A percentile compares a stretch with the other conserved stretches of the same genome.
Conservation (phyloP, 2,888 invertebrate genomes). For the Oeneis ivallda region DNA sequence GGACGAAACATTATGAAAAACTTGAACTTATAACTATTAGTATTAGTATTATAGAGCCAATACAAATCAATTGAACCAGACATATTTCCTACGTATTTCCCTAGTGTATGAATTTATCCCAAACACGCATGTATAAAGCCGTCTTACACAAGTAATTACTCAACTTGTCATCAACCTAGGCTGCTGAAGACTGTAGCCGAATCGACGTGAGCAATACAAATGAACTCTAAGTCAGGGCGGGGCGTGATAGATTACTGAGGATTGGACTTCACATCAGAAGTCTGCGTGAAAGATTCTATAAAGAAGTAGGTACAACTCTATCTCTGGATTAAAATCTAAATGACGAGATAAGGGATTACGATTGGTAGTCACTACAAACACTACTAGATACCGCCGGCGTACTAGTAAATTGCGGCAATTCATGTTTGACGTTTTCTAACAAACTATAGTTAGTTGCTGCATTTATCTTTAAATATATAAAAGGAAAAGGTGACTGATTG, state of each 20-base stretch:
- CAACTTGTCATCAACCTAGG: conserved; percentile 28
- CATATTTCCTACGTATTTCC: not conserved
- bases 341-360: too few species aligned
- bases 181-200: conserved; percentile 19
- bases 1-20: not conserved
- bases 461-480: too few species aligned
- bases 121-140: conserved; percentile 17
- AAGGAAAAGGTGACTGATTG: too few species aligned
- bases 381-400: too few species aligned
- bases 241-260: conserved; percentile 33
- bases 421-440: too few species aligned
- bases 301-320: not conserved
- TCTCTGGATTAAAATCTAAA: not conserved
- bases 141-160: conserved; percentile 22
- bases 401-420: too few species aligned
- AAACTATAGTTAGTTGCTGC: too few species aligned
- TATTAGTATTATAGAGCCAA: not conserved
- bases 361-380: too few species aligned
- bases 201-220: conserved; percentile 38
- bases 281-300: conserved; percentile 9
- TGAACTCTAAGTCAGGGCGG: conserved; percentile 29
- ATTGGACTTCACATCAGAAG: conserved; percentile 23
- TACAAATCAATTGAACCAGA: conserved; percentile 1
- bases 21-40: not conserved
- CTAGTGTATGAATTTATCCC: conserved; percentile 15